Evolutionary conservation across 2,888 invertebrate species (phyloP).

Genomic region (Anthophora plumipes): DNA sequence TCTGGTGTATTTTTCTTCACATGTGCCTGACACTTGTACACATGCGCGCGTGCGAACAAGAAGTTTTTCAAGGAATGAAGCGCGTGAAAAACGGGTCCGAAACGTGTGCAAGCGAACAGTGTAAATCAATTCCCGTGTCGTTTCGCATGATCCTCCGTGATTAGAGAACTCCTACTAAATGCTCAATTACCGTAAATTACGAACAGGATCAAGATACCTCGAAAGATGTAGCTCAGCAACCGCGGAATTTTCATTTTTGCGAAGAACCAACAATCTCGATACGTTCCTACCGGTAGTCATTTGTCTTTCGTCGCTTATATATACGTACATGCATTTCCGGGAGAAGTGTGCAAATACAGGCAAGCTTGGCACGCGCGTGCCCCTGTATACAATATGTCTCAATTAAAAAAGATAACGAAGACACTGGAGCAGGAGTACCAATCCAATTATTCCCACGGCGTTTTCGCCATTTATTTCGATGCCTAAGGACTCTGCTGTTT

Average conservation of each 20-base stretch:
- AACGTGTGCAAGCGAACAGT: background rate
- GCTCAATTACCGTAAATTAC: slow-evolving; percentile 50
- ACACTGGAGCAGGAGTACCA: slow-evolving; percentile 47
- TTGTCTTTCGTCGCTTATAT: background rate
- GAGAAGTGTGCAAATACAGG: slow-evolving; percentile 8
- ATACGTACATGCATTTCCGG: slow-evolving; percentile 5
- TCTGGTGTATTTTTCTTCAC: background rate
- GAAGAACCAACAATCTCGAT: background rate
- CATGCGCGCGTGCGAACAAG: background rate
- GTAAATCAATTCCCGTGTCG: slow-evolving; percentile 47
- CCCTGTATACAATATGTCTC: slow-evolving; percentile 41
- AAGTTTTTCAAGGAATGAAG: background rate
- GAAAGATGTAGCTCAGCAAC: slow-evolving; percentile 1
- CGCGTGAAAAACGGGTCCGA: background rate
- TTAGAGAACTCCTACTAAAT: slow-evolving; percentile 37
- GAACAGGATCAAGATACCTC: slow-evolving; percentile 18
- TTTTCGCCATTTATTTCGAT: slow-evolving; percentile 57
- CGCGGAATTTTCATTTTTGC: slow-evolving; percentile 35
- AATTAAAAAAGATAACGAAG: slow-evolving; percentile 68
- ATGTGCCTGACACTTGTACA: background rate
- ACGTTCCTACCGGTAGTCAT: background rate
- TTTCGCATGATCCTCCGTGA: slow-evolving; percentile 30
- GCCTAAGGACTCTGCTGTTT: slow-evolving; percentile 27
- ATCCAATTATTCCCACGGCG: slow-evolving; percentile 63
- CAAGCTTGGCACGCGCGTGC: background rate